Percentiles rank a stretch among this genome's conserved stretches.
Conservation (phyloP, 2,888 invertebrate genomes). For the Halictus ligatus region DNA sequence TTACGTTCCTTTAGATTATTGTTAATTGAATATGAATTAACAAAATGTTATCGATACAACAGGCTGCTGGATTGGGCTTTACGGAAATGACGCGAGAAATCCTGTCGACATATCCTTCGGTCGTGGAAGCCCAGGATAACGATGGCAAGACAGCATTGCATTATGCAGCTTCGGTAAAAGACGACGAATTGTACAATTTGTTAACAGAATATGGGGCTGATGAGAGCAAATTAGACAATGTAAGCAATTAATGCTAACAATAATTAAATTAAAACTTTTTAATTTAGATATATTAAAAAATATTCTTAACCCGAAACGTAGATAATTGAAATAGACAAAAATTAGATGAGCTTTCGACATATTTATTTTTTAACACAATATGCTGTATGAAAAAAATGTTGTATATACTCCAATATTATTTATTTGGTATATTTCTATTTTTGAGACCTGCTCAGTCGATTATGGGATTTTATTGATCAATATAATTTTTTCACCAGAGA, state of each 20-base stretch:
- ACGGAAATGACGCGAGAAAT: constrained; percentile 91
- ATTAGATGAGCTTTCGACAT: too few relatives aligned
- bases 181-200: constrained; percentile 92
- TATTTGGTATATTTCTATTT: neutral
- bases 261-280: too few relatives aligned
- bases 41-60: constrained; percentile 1
- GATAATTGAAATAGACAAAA: neutral
- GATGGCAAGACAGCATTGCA: constrained; percentile 95
- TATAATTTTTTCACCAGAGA: constrained; percentile 86
- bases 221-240: constrained; percentile 93
- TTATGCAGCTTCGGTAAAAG: constrained; percentile 93
- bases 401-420: neutral
- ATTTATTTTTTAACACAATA: neutral
- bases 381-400: neutral
- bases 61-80: constrained; percentile 94
- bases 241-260: constrained; percentile 84
- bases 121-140: constrained; percentile 90
- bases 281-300: neutral
- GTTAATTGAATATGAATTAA: neutral
- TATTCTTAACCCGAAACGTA: neutral
- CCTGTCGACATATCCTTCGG: constrained; percentile 88
- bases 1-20: neutral
- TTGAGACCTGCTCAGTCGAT: neutral
- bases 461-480: neutral
- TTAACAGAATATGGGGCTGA: constrained; percentile 93